These are phyloP conservation scores for Stegophylla sp. DNA, from an alignment of 2,888 invertebrate species.

Conservation along the genomic window DNA sequence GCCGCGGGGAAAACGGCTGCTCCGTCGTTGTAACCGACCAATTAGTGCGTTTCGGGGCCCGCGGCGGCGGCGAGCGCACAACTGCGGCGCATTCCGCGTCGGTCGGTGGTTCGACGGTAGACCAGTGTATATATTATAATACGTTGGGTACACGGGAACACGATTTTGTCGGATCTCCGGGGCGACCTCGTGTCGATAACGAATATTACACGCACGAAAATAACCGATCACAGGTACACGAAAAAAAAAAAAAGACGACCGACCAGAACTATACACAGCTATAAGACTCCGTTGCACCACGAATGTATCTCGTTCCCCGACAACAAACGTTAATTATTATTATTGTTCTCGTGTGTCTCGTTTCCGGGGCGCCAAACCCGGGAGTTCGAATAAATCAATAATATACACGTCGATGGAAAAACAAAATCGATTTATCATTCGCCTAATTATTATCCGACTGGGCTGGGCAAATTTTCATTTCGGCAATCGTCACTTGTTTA, in stretches of 20 bases:
- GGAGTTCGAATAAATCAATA: too few species aligned
- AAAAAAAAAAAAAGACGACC: conserved; percentile 12
- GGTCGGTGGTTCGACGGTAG: neutral
- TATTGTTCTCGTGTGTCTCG: too few species aligned
- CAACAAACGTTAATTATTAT: neutral
- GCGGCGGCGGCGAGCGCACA: neutral
- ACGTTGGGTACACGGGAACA: neutral
- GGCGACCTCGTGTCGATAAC: neutral
- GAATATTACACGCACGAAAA: neutral
- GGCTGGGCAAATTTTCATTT: too few species aligned
- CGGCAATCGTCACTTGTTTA: too few species aligned
- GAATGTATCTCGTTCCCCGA: neutral
- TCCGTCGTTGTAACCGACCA: neutral
- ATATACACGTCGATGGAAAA: too few species aligned
- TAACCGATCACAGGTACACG: neutral
- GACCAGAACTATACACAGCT: neutral
- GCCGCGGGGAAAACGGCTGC: neutral
- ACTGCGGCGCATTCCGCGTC: conserved; percentile 2
- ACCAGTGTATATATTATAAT: too few species aligned
- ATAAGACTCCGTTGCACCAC: neutral
- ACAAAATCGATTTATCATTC: too few species aligned
- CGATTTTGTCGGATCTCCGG: neutral
- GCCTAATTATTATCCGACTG: too few species aligned
- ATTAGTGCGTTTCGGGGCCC: conserved; percentile 12
- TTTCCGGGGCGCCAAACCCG: too few species aligned